Conservation (phyloP, 2,888 invertebrate species). For the Cataglyphis altisquamis region DNA sequence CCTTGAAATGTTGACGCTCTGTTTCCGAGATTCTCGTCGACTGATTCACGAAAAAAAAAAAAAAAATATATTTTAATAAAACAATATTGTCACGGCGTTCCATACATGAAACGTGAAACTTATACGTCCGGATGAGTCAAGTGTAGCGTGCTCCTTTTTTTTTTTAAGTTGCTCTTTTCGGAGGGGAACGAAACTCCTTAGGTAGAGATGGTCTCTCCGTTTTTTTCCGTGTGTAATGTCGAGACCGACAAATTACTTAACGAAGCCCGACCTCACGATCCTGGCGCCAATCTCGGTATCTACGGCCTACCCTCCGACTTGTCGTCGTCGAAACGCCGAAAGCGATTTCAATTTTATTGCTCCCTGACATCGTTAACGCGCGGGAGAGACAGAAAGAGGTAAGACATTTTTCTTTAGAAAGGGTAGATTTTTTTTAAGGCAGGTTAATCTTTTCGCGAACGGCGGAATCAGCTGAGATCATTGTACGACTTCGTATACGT, state of each 20-base stretch:
- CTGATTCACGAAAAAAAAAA: constrained; percentile 28
- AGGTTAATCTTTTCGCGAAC: constrained; percentile 1
- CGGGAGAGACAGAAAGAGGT: neutral
- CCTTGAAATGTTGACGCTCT: neutral
- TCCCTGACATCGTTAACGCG: neutral
- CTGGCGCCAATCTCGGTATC: constrained; percentile 46
- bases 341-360: constrained; percentile 41
- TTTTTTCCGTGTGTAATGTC: constrained; percentile 33
- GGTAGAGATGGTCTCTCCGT: constrained; percentile 53
- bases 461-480: neutral
- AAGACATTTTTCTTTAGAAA: constrained; percentile 28
- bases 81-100: constrained; percentile 42
- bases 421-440: neutral
- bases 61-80: constrained; percentile 30
- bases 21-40: constrained; percentile 4
- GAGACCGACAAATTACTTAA: constrained; percentile 61
- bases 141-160: constrained; percentile 16
- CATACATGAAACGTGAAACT: constrained; percentile 55
- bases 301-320: constrained; percentile 23
- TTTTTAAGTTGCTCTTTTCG: constrained; percentile 34
- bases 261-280: constrained; percentile 26
- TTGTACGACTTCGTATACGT: neutral
- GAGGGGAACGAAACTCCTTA: neutral
- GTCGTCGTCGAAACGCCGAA: constrained; percentile 39
- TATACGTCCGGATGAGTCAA: constrained; percentile 37